A percentile compares a stretch with the other conserved stretches of the same genome.
Conservation (phyloP, 2,113 vertebrate genomes). For the Acanthochromis polyacanthus region DNA sequence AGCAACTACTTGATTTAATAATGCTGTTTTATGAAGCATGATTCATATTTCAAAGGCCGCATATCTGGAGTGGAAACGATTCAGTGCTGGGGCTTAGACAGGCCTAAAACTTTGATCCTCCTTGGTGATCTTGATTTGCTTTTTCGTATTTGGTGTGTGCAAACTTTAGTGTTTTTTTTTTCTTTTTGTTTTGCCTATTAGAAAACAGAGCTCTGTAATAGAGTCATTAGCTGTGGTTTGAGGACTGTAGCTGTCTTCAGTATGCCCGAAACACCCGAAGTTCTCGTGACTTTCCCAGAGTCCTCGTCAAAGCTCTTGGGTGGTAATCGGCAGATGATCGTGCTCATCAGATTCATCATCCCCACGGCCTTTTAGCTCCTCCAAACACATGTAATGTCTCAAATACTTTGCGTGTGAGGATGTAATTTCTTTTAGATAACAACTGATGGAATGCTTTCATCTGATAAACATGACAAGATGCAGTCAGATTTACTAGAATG, state of each 20-base stretch:
- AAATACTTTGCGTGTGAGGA: constrained; percentile 46
- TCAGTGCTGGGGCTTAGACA: constrained; percentile 44
- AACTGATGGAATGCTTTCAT: constrained; percentile 59
- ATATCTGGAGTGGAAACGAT: constrained; percentile 72
- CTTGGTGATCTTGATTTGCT: constrained; percentile 66
- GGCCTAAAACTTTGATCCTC: constrained; percentile 75
- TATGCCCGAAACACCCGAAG: constrained; percentile 30
- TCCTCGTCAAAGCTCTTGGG: constrained; percentile 51
- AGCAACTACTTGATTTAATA: constrained; percentile 72
- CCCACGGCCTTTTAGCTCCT: background rate
- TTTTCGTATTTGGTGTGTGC: constrained; percentile 29
- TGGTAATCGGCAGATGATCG: constrained; percentile 45
- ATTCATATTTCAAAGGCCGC: constrained; percentile 75
- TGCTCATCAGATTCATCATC: constrained; percentile 51
- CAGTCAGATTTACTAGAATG: constrained; percentile 32
- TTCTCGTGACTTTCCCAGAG: constrained; percentile 53
- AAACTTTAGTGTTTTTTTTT: constrained; percentile 36
- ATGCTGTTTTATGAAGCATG: constrained; percentile 61
- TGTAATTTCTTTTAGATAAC: constrained; percentile 62
- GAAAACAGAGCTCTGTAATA: constrained; percentile 55
- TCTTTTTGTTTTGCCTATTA: constrained; percentile 48
- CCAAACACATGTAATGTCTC: constrained; percentile 46
- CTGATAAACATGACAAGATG: constrained; percentile 54
- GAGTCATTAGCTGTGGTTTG: constrained; percentile 68
- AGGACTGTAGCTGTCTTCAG: constrained; percentile 58